These are phyloP conservation scores for Limenitis camilla DNA, from an alignment of 2,888 invertebrate genomes.

Conservation along the genomic window DNA sequence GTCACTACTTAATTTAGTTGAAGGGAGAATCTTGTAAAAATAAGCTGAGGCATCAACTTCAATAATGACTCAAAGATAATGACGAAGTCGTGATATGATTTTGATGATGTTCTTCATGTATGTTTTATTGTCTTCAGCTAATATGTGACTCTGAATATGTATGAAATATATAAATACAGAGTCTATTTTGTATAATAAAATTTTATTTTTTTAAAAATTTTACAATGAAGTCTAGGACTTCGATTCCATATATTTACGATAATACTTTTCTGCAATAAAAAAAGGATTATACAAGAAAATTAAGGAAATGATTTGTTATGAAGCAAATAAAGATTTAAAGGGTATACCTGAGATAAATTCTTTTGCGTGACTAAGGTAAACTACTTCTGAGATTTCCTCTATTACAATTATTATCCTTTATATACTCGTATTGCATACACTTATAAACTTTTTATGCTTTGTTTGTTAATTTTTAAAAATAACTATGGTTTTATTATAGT, in stretches of 20 bases:
- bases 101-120: conserved; percentile 2
- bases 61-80: conserved; percentile 11
- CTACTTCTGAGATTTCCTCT: background rate
- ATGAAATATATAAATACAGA: no score
- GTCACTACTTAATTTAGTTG: conserved; percentile 9
- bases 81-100: conserved; percentile 15
- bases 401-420: background rate
- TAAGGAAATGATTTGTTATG: background rate
- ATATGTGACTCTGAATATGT: background rate
- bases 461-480: background rate
- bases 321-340: conserved; percentile 1
- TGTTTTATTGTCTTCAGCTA: background rate
- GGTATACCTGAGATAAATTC: conserved; percentile 5
- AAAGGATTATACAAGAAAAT: no score
- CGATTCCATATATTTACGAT: no score
- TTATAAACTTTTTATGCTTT: background rate
- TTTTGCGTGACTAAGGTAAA: conserved; percentile 3
- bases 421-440: no score
- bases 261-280: no score
- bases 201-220: no score
- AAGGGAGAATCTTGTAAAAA: conserved; percentile 12
- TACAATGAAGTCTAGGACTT: no score
- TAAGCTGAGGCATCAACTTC: conserved; percentile 4
- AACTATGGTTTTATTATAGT: no score
- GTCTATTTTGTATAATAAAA: no score